A percentile compares a stretch with the other conserved stretches of the same genome.
Conservation (phyloP, 1,140 invertebrate species). For the Neodiprion fabricii region DNA sequence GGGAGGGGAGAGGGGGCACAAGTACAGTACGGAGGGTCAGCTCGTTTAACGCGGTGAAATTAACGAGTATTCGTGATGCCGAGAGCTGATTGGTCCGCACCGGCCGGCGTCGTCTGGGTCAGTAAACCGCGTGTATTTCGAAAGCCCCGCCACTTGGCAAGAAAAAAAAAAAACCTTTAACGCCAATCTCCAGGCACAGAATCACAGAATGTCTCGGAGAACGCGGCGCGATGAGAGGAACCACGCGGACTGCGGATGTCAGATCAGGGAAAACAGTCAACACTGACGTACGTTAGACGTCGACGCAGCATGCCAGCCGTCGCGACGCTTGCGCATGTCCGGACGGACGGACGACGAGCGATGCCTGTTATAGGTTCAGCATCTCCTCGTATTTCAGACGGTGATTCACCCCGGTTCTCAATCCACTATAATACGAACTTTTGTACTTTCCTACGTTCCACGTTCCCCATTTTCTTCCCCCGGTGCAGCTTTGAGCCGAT, state of each 20-base stretch:
- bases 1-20: no score
- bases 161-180: no score
- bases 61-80: no score
- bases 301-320: neutral
- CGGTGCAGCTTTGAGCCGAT: neutral
- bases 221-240: neutral
- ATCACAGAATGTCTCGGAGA: no score
- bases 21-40: no score
- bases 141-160: no score
- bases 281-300: neutral
- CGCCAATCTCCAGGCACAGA: no score
- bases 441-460: neutral
- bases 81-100: no score
- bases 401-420: slow-evolving; percentile 2
- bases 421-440: neutral
- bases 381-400: neutral
- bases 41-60: no score
- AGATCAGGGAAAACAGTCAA: slow-evolving; percentile 2
- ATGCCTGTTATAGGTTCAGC: neutral
- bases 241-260: slow-evolving; percentile 2
- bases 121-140: no score
- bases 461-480: no score
- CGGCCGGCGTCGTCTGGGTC: no score
- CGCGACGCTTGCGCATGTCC: neutral
- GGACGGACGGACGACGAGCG: neutral